These are phyloP conservation scores for Drosophila colorata DNA, from an alignment of 2,888 invertebrate species.

Conservation along the genomic window DNA sequence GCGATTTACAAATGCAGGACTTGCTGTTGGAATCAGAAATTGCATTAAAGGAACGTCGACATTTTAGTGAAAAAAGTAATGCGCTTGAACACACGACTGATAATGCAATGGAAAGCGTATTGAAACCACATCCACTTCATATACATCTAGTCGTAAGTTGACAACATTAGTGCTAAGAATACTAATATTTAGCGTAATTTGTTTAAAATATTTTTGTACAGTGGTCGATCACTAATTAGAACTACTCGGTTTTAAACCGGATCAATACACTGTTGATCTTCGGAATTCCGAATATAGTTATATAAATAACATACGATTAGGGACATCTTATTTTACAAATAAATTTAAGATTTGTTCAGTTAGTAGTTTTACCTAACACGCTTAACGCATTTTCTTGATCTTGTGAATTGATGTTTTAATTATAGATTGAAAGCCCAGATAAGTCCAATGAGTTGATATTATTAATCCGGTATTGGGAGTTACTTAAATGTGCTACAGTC, in stretches of 20 bases:
- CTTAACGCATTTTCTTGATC: too few species aligned
- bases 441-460: conserved; percentile 44
- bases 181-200: too few species aligned
- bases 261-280: too few species aligned
- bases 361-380: too few species aligned
- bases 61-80: conserved; percentile 25
- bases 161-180: too few species aligned
- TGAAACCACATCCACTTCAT: conserved; percentile 62
- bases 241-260: too few species aligned
- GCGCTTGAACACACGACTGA: neutral
- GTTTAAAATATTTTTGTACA: too few species aligned
- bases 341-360: too few species aligned
- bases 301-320: too few species aligned
- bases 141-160: conserved; percentile 55
- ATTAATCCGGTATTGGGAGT: conserved; percentile 52
- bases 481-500: conserved; percentile 65
- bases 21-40: conserved; percentile 35
- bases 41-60: conserved; percentile 21
- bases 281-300: too few species aligned
- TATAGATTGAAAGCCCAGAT: conserved; percentile 48
- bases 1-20: conserved; percentile 64
- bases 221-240: too few species aligned
- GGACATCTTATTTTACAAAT: too few species aligned
- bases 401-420: neutral
- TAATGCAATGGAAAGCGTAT: conserved; percentile 13